Conservation (phyloP, 2,888 invertebrate genomes). For the Amphiduros pacificus region DNA sequence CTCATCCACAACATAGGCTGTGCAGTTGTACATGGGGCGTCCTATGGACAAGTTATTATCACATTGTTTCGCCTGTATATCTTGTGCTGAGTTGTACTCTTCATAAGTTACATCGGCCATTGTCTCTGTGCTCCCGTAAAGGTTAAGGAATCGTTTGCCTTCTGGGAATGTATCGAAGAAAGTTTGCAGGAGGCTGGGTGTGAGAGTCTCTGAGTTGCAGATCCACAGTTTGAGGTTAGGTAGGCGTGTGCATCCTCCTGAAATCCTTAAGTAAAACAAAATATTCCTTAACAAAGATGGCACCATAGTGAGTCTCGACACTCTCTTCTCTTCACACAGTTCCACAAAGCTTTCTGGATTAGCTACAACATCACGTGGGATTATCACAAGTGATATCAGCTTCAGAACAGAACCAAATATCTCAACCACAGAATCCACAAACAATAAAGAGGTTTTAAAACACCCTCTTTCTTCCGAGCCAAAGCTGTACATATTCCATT, state of each 20-base stretch:
- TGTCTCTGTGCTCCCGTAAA: slow-evolving; percentile 87
- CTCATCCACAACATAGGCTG: slow-evolving; percentile 78
- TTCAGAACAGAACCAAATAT: slow-evolving; percentile 82
- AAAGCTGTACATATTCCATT: slow-evolving; percentile 82
- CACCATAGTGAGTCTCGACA: slow-evolving; percentile 66
- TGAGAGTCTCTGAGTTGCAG: slow-evolving; percentile 81
- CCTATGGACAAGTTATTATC: slow-evolving; percentile 77
- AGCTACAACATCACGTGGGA: slow-evolving; percentile 74
- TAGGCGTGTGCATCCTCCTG: slow-evolving; percentile 63
- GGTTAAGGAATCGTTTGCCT: slow-evolving; percentile 75
- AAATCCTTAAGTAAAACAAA: slow-evolving; percentile 16
- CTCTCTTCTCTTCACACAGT: slow-evolving; percentile 68
- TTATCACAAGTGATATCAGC: slow-evolving; percentile 72
- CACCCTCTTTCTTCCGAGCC: slow-evolving; percentile 72
- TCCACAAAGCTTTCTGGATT: slow-evolving; percentile 76
- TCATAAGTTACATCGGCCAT: slow-evolving; percentile 88
- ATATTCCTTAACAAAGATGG: slow-evolving; percentile 70
- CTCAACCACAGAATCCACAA: slow-evolving; percentile 85
- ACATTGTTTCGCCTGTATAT: slow-evolving; percentile 24
- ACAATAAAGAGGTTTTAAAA: slow-evolving; percentile 87
- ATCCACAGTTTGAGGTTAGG: slow-evolving; percentile 70
- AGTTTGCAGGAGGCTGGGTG: slow-evolving; percentile 70
- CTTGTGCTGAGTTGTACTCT: slow-evolving; percentile 65
- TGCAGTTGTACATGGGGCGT: slow-evolving; percentile 77
- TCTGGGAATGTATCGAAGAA: slow-evolving; percentile 73